These are phyloP conservation scores for Monopis laevigella DNA, from an alignment of 2,888 invertebrate genomes.

Conservation along the genomic window DNA sequence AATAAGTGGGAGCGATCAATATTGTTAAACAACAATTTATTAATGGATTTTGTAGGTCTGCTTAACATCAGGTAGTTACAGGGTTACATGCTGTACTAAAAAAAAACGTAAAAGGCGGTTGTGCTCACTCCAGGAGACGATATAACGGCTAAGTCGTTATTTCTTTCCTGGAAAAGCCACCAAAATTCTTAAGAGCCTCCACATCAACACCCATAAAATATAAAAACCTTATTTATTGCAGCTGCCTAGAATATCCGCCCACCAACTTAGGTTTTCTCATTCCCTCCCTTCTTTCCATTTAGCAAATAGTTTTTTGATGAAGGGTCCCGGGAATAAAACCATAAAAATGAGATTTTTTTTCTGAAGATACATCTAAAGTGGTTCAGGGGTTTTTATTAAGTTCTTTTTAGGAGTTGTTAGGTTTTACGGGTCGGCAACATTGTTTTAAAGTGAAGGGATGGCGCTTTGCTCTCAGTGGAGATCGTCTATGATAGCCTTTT, in stretches of 20 bases:
- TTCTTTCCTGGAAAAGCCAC: too few relatives aligned
- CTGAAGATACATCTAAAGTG: background rate
- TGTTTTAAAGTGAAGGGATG: slow-evolving; percentile 10
- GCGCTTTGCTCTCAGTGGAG: background rate
- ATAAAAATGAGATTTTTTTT: slow-evolving; percentile 12
- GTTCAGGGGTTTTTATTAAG: slow-evolving; percentile 6
- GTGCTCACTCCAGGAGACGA: too few relatives aligned
- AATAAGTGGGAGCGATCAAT: too few relatives aligned
- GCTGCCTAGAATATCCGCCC: background rate
- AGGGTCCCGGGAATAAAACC: slow-evolving; percentile 14
- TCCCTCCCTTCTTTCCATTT: slow-evolving; percentile 16
- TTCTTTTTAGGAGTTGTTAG: slow-evolving; percentile 7
- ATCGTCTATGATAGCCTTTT: background rate
- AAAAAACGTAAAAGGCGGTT: too few relatives aligned
- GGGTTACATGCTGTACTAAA: too few relatives aligned
- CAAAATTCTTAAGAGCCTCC: too few relatives aligned
- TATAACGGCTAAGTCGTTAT: too few relatives aligned
- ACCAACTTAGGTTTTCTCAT: slow-evolving; percentile 2
- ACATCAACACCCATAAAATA: too few relatives aligned
- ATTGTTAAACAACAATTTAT: too few relatives aligned
- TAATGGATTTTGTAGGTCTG: too few relatives aligned
- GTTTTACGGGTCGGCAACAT: slow-evolving; percentile 8
- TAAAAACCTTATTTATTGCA: slow-evolving; percentile 1
- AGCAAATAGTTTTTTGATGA: slow-evolving; percentile 20
- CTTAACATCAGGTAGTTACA: too few relatives aligned